These are phyloP conservation scores for Keiferia lycopersicella DNA, from an alignment of 2,888 invertebrate genomes.

Conservation along the genomic window DNA sequence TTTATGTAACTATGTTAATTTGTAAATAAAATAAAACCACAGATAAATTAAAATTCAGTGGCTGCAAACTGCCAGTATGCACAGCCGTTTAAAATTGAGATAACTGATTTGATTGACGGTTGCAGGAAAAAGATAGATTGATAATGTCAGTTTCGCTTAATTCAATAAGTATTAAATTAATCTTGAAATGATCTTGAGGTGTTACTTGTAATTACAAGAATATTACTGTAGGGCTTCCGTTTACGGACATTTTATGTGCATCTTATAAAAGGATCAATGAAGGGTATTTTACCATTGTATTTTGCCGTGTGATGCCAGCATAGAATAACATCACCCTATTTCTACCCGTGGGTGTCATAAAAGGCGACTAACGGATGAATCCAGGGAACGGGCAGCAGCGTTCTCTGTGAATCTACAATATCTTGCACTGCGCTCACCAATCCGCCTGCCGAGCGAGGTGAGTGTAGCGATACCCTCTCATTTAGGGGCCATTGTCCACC, in stretches of 20 bases:
- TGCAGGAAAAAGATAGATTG: constrained; percentile 33
- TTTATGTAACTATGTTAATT: too few species aligned
- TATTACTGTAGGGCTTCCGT: not conserved
- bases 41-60: constrained; percentile 57
- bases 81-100: constrained; percentile 44
- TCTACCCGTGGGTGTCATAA: too few species aligned
- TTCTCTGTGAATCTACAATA: too few species aligned
- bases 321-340: too few species aligned
- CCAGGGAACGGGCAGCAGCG: too few species aligned
- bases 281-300: not conserved
- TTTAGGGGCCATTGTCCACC: too few species aligned
- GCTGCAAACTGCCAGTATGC: constrained; percentile 46
- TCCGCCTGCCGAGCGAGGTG: too few species aligned
- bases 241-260: not conserved
- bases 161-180: constrained; percentile 21
- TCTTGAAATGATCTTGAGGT: constrained; percentile 18
- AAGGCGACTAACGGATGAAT: too few species aligned
- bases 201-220: not conserved
- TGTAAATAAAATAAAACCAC: constrained; percentile 1
- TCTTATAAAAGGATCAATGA: not conserved
- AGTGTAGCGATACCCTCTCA: too few species aligned
- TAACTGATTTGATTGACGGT: constrained; percentile 40
- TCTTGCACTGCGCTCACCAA: too few species aligned
- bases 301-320: not conserved
- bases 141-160: constrained; percentile 35